Evolutionary conservation across 2,113 vertebrate species (phyloP).

Genomic region (Pongo pygmaeus): DNA sequence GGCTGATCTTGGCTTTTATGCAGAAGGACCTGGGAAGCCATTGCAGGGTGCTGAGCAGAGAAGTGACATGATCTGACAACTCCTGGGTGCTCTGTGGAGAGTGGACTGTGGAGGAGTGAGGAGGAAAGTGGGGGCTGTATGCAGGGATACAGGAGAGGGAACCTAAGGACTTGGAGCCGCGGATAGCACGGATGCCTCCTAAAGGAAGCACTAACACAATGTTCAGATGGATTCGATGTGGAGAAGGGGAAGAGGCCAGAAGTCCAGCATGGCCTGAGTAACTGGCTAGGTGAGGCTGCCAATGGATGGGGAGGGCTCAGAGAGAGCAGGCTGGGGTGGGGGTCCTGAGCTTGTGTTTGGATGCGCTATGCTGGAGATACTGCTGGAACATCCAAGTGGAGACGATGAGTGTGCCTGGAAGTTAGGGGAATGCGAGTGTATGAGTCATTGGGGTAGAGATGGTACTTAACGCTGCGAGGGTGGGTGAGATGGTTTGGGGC

Average conservation of each 20-base stretch:
- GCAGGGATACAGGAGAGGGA: too few species aligned
- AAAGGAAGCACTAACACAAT: not conserved
- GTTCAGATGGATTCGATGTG: not conserved
- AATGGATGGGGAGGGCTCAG: not conserved
- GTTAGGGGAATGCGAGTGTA: not conserved
- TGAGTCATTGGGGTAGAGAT: not conserved
- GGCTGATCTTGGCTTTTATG: not conserved
- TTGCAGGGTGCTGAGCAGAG: not conserved
- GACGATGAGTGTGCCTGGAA: too few species aligned
- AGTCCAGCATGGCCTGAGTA: not conserved
- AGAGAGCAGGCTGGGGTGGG: not conserved
- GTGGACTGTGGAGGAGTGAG: too few species aligned
- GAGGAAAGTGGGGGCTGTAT: not conserved
- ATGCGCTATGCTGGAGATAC: too few species aligned
- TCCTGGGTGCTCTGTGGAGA: not conserved
- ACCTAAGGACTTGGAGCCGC: not conserved
- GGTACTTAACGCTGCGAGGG: not conserved
- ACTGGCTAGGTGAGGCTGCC: not conserved
- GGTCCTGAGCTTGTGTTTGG: not conserved
- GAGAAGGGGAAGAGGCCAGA: not conserved
- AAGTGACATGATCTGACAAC: not conserved
- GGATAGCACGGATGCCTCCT: accelerated
- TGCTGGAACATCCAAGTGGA: not conserved
- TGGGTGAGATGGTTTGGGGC: not conserved
- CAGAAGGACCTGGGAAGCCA: not conserved